Base-by-base conservation (phyloP, 2,888 invertebrate species). In the Caenorhabditis japonica region DNA sequence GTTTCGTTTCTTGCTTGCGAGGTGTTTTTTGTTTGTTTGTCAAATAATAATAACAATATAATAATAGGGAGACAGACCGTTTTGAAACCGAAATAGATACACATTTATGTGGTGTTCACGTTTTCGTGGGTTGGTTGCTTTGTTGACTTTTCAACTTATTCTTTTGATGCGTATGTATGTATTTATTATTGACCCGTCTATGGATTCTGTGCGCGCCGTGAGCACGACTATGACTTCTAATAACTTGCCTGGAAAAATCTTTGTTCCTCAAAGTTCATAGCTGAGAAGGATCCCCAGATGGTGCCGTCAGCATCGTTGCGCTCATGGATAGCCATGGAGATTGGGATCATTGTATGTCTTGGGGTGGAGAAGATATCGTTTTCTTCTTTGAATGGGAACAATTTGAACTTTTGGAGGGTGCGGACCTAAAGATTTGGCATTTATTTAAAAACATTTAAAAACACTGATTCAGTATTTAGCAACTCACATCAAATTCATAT, bases 251-350 rank as follows among this genome's bases (percentile, higher is more conserved):
- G 86, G 75, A 82, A 87, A 70, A 85, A 88, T 17, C 82, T 72
- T 56, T 85, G 84, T 33, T 86, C 84, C 53, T 85, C 79, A 43
- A 84, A 85, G 77, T 87, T 87, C 84, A 87, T 84, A 3, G 87
- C 87, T 10, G 83, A 83, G 69, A 85, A 85, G 0, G 85, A 82
- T 39, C 85, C 85, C 87, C 87, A 87, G 46, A 87, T 80, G 15
- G 84, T 83, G 17, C 85, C 86, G 62, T 85, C 85, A 21, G 78
- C 72, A 49, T 79, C 76, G 46, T 84, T 84, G 34, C 80, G 73
- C 59, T 87, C 86, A 58, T 87, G 87, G 61, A 87, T 87, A 12
- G 86, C 83, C 87, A 87, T 87, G 8, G 84, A 83, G 46, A 87
- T 87, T 10, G 86, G 86, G 36, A 85, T 84, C 81, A 87, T 84